Percentiles rank a stretch among this genome's conserved stretches.
phyloP scores from a whole-genome alignment of 2,797 vertebrate species.

The Erethizon dorsatum region DNA sequence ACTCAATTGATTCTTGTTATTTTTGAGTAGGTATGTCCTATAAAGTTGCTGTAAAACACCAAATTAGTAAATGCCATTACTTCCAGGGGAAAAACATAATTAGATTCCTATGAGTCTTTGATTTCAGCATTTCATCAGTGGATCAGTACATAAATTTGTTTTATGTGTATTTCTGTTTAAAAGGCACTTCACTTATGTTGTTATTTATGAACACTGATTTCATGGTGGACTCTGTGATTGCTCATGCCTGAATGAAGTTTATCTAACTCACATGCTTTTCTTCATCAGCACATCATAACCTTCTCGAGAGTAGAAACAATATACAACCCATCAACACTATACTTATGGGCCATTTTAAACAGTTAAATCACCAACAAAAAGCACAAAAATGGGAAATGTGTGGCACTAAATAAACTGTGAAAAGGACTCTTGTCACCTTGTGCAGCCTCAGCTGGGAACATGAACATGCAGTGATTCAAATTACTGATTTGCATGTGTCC shows the following conservation, averaged over 20 bases:
- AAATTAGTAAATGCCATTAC: neutral
- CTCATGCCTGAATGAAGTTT: neutral
- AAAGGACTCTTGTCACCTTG: neutral
- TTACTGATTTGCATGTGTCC: neutral
- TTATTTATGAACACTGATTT: neutral
- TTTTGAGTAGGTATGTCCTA: neutral
- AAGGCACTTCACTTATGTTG: neutral
- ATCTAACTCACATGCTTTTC: neutral
- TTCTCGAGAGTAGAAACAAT: neutral
- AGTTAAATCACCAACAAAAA: neutral
- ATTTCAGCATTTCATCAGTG: neutral
- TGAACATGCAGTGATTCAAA: neutral
- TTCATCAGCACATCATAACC: neutral
- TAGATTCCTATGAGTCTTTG: neutral
- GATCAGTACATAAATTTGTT: neutral
- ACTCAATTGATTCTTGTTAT: neutral
- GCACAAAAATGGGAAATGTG: neutral
- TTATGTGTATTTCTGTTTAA: slow-evolving; percentile 20
- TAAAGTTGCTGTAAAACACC: neutral
- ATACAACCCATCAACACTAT: neutral
- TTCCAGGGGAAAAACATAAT: neutral
- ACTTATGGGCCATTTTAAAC: neutral
- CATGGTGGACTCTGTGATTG: neutral
- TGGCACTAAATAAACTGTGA: neutral
- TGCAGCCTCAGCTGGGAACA: neutral